Conservation (phyloP, 2,888 invertebrate species). For the Dugesia japonica region DNA sequence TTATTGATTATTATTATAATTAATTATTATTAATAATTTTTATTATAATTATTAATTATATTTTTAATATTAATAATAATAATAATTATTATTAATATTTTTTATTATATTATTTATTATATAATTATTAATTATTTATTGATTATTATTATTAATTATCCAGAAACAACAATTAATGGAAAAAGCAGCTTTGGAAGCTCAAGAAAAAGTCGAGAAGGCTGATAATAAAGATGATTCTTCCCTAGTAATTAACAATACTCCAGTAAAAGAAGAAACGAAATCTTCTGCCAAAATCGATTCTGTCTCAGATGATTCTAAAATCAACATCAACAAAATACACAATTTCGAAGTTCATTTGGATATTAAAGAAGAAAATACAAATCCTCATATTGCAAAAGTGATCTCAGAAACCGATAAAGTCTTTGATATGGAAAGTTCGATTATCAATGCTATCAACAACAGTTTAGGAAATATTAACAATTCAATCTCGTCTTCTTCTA, state of each 20-base stretch:
- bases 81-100: too few species aligned
- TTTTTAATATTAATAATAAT: too few species aligned
- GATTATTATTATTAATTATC: too few species aligned
- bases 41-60: too few species aligned
- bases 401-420: background rate
- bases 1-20: too few species aligned
- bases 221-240: background rate
- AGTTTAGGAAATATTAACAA: background rate
- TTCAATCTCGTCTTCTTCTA: background rate
- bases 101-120: too few species aligned
- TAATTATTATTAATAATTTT: too few species aligned
- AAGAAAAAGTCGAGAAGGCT: background rate
- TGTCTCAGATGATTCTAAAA: background rate
- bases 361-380: background rate
- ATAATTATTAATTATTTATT: too few species aligned
- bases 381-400: background rate
- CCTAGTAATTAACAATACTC: background rate
- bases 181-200: constrained; percentile 14
- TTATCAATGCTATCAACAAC: background rate
- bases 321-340: background rate
- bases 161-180: background rate
- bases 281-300: background rate
- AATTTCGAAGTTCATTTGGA: background rate
- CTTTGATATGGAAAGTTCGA: background rate
- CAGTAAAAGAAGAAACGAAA: background rate